Percentiles rank a stretch among this genome's conserved stretches.
phyloP scores from a whole-genome alignment of 2,797 vertebrate genomes.

The Chaenodraco wilsoni region DNA sequence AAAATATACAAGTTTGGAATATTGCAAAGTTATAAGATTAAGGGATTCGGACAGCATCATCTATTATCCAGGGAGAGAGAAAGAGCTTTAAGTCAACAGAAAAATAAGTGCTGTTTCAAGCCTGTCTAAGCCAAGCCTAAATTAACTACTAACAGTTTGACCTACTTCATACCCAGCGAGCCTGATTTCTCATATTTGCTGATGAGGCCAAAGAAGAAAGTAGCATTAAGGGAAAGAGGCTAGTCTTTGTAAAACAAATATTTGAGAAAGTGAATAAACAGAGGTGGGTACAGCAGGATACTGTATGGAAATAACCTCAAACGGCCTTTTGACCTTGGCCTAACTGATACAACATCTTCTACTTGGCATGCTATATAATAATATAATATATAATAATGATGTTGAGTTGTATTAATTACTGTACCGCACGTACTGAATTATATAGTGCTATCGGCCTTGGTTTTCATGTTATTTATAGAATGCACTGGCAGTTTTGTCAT shows the following conservation, averaged over 20 bases:
- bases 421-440: constrained; percentile 17
- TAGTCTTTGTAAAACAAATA: constrained; percentile 76
- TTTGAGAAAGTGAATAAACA: constrained; percentile 62
- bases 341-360: constrained; percentile 14
- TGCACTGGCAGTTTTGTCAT: constrained; percentile 23
- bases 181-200: constrained; percentile 74
- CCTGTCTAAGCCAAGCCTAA: constrained; percentile 60
- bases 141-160: constrained; percentile 77
- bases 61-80: constrained; percentile 64
- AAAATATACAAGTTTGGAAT: constrained; percentile 48
- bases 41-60: constrained; percentile 58
- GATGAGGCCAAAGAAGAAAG: constrained; percentile 80
- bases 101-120: constrained; percentile 71
- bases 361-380: neutral
- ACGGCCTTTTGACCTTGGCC: constrained; percentile 56
- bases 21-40: constrained; percentile 58
- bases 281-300: constrained; percentile 23
- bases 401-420: constrained; percentile 22
- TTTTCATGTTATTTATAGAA: constrained; percentile 34
- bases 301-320: constrained; percentile 39
- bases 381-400: neutral
- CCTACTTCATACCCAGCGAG: constrained; percentile 76
- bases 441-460: constrained; percentile 10
- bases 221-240: constrained; percentile 57
- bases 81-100: constrained; percentile 63